Base-by-base conservation (phyloP, 2,888 invertebrate species). In the Pomacea canaliculata region DNA sequence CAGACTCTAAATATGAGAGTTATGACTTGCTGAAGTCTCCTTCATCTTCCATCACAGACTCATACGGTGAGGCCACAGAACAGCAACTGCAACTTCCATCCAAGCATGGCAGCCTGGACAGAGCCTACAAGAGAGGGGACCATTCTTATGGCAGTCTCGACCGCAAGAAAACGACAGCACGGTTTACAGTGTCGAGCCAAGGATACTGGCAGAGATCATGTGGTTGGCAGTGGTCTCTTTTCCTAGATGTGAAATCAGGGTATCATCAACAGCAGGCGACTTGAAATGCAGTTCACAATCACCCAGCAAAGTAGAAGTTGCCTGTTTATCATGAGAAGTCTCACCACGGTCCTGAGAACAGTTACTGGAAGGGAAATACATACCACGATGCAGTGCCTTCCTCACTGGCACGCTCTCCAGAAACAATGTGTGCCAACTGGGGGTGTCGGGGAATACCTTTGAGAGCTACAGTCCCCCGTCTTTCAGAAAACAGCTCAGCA, bases 1-100 rank as follows among this genome's bases (percentile, higher is more conserved):
- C 85, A 91, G 72, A 90, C 90, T 89, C 87, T 23, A 85, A 85
- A 70, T 90, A 89, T 77, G 86, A 88, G 70, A 89, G 89, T 78
- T 85, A 85, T 9, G 89, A 89, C 75, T 87, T 87, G 76, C 80
- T 89, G 23, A 83, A 85, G 73, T 83, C 87, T 9, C 84, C 87
- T 7, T 82, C 82, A 7, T 63, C 76, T 10, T 74, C 67, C 78
- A 83, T 74, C 19, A 72, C 78, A 0, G 69, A 69, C 23, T 27
- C 67, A 3, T 16, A 23, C 12, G 27, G 19, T 19, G n/a, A 65
- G 19, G 12, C 37, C 9, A 37, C 49, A 4, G 37, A 66, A 27
- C 23, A 49, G 62, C 81, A 79, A 27, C 74, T 81, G 56, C 76
- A 79, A 10, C 71, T 81, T 51, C 82, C 83, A 7, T 81, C 81